Evolutionary conservation across 2,888 invertebrate genomes (phyloP), one percentile per base, ranked within the genome.

Genomic region (Nesidiocoris tenuis): DNA sequence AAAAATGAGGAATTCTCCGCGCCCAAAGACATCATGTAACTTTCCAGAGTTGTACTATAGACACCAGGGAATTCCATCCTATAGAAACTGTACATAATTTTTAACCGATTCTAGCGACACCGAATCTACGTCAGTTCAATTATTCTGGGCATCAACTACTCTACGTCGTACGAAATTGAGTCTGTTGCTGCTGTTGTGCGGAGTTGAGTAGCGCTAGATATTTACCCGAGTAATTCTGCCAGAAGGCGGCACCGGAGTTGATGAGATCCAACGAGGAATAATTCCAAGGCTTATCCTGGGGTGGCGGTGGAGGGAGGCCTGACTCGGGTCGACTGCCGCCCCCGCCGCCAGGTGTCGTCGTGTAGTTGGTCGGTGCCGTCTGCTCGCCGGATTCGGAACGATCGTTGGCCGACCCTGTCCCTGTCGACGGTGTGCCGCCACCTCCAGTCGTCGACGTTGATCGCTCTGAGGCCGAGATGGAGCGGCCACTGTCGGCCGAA

Each of bases 221-320:
- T 75, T 88, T 84, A 94, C 94, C 94, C 83, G 94, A 94, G 85
- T 94, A 94, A 84, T 94, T 94, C 84, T 94, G 94, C 94, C 94
- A 94, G 85, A 94, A 94, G 61, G 93, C 93, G 65, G 91, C 91
- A 56, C 93, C 93, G 74, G 80, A 80, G 74, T 91, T 90, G 88
- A 94, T 93, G 84, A 94, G 89, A 85, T 94, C 94, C 80, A 91
- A 86, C 72, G 90, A 90, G 54, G 89, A 84, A 84, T 90, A 90
- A 80, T 89, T 89, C 90, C 90, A 90, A 61, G 86, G 86, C 81
- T 88, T 88, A 75, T 82, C 81, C 76, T 80, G 80, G 25, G 79
- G 78, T 19, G 80, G 79, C 63, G 79, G 78, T 22, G 74, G 76
- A 18, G 74, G 74, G 7, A n/a, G 64, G 25, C 57, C 23, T 0